Evolutionary conservation across 2,797 vertebrate genomes (phyloP), one percentile per base, ranked within the genome.

Genomic region (Anabacerthia variegaticeps): DNA sequence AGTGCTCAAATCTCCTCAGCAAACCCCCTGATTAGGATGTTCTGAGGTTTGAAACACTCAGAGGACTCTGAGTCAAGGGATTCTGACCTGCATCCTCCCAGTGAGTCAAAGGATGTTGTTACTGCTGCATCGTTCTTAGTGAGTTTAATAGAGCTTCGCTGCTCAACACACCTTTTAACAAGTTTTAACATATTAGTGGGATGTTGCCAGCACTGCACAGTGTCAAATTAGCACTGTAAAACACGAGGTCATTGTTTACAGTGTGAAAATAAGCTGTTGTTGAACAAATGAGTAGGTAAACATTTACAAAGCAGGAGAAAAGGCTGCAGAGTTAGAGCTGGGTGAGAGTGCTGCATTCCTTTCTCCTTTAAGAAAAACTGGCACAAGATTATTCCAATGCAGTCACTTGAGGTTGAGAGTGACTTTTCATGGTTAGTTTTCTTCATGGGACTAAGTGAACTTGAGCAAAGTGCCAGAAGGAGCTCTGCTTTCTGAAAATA

Each of bases 391-490:
- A 82, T 93, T 91, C 46, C 72, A 68, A 41, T 12, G 27, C 46
- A 83, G 54, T 69, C 71, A 68, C 75, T 69, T 12, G 55, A 73
- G 88, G 52, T 3, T 17, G 56, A 18, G 56, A 72, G 55, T 37
- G 76, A 75, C 83, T 97, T 95, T 95, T 96, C 94, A 34, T 17
- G 76, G 58, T 73, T 89, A 68, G 34, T 94, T 91, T 93, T 78
- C 93, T 83, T 91, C 51, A 37, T 9, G 49, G 61, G 85, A 59
- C 56, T 32, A 30, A 82, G 54, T 43, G 88, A 88, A 92, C 83
- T 65, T 75, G 82, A 81, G 85, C 39, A 74, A 84, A 84, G 37
- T 1, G 87, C 93, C 74, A 62, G 93, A 78, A 96, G 96, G 81
- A 77, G 46, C 65, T n/a, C 15, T 49, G 34, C 51, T 68, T 82